Conservation (phyloP, 2,113 vertebrate genomes). For the Monopterus albus region DNA sequence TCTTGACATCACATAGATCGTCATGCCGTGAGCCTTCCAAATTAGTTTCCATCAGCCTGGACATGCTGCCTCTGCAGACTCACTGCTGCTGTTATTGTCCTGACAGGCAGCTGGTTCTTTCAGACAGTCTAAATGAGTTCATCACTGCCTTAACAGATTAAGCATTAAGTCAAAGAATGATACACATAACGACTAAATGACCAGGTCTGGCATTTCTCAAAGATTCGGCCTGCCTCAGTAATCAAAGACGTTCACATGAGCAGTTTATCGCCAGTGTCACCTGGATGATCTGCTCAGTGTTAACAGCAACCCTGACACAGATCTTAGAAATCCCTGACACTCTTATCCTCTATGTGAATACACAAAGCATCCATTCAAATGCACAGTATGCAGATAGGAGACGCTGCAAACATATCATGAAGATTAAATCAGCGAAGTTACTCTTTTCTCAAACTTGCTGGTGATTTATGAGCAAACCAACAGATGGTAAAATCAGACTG, state of each 20-base stretch:
- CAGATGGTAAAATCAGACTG: conserved; percentile 55
- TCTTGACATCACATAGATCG: conserved; percentile 23
- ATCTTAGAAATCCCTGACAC: conserved; percentile 4
- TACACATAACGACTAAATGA: neutral
- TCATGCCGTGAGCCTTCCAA: conserved; percentile 28
- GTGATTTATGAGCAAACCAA: conserved; percentile 49
- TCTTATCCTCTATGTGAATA: conserved; percentile 38
- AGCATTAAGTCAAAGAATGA: conserved; percentile 6
- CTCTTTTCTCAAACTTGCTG: neutral
- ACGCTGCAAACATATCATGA: conserved; percentile 44
- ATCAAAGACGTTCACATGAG: conserved; percentile 28
- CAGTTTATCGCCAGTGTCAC: conserved; percentile 40
- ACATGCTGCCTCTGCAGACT: conserved; percentile 17
- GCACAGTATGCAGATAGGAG: conserved; percentile 5
- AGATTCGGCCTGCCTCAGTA: neutral
- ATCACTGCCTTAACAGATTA: conserved; percentile 25
- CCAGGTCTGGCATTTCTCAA: conserved; percentile 20
- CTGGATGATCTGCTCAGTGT: conserved; percentile 41
- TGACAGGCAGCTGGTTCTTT: conserved; percentile 12
- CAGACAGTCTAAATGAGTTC: conserved; percentile 28
- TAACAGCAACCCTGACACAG: conserved; percentile 10
- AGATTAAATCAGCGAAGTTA: conserved; percentile 30
- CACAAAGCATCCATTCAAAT: conserved; percentile 15
- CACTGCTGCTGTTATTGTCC: conserved; percentile 12
- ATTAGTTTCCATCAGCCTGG: conserved; percentile 56